These are phyloP conservation scores for Microcaecilia unicolor DNA, from an alignment of 2,797 vertebrate species.

Conservation along the genomic window DNA sequence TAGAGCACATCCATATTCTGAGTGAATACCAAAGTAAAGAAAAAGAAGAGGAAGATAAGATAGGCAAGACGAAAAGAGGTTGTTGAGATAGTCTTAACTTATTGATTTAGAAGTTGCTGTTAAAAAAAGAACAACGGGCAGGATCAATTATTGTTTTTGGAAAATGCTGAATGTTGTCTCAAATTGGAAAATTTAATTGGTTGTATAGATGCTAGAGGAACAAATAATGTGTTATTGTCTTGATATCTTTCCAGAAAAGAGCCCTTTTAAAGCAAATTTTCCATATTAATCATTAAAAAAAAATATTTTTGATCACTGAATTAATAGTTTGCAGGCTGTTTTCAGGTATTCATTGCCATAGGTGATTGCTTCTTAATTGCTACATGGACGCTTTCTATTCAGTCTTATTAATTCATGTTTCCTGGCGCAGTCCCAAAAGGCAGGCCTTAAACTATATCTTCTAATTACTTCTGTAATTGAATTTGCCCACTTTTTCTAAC, in stretches of 20 bases:
- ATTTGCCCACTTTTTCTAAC: conserved; percentile 98
- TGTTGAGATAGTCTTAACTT: conserved; percentile 43
- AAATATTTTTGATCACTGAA: conserved; percentile 99
- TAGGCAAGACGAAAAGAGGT: no score
- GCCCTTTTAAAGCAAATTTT: conserved; percentile 98
- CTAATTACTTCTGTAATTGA: conserved; percentile 99
- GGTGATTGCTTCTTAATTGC: conserved; percentile 99
- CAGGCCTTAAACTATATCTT: conserved; percentile 98
- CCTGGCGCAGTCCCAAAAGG: conserved; percentile 89
- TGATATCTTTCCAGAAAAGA: conserved; percentile 98
- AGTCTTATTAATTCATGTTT: conserved; percentile 97
- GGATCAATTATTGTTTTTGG: conserved; percentile 64
- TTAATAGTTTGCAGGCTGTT: conserved; percentile 91
- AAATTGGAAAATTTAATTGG: conserved; percentile 98
- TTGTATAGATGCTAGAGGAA: conserved; percentile 95
- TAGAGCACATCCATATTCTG: no score
- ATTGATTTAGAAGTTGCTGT: conserved; percentile 43
- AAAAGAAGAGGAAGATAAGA: no score
- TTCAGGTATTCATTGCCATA: conserved; percentile 98
- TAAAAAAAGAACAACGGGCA: conserved; percentile 34
- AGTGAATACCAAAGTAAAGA: no score
- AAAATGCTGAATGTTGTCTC: conserved; percentile 70
- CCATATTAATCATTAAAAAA: conserved; percentile 97
- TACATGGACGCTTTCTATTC: conserved; percentile 89
- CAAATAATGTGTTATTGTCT: conserved; percentile 94